Evolutionary conservation across 2,113 vertebrate genomes (phyloP), one percentile per base, ranked within the genome.

Genomic region (Corythoichthys intestinalis): DNA sequence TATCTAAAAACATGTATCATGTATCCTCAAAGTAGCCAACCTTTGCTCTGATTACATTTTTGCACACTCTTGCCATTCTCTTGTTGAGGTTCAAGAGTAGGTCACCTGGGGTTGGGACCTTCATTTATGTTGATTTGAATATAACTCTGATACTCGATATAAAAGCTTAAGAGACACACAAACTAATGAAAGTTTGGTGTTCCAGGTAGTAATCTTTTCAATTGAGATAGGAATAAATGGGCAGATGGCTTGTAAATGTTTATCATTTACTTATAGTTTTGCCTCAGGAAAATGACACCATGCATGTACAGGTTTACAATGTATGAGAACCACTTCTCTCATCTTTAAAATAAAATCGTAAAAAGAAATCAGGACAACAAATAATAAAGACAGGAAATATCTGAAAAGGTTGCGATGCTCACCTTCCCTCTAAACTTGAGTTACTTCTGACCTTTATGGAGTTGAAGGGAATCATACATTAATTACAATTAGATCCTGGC

Each of bases 241-340:
- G 20, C 38, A 44, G 59, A 61, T 44, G 53, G 8, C 53, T 56
- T 56, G 59, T 61, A n/a, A 61, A 61, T 41, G 38, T 28, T 28
- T 28, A 28, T 28, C 20, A 28, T 28, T 28, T 28, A 28, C 20
- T 61, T 41, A 20, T 61, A n/a, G 59, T 41, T 61, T 61, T 39
- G 38, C 59, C 41, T 61, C 59, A 10, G 35, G 59, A 41, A 44
- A 9, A 61, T 4, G 9, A 61, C 17, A 38, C 35, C 35, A 44
- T 41, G 59, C 59, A 41, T 61, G 59, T 37, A 4, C 10, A n/a
- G 15, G 15, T 61, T 61, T 44, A 61, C 59, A 62, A 46, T 63
- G 10, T 46, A 20, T 46, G 60, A 46, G 41, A 46, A 46, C n/a
- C 10, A 41, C 39, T 28, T 46, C 39, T 46, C n/a, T 63, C 17